Evolutionary conservation across 2,113 vertebrate genomes (phyloP), one percentile per base, ranked within the genome.

Genomic region (Sceloporus undulatus): DNA sequence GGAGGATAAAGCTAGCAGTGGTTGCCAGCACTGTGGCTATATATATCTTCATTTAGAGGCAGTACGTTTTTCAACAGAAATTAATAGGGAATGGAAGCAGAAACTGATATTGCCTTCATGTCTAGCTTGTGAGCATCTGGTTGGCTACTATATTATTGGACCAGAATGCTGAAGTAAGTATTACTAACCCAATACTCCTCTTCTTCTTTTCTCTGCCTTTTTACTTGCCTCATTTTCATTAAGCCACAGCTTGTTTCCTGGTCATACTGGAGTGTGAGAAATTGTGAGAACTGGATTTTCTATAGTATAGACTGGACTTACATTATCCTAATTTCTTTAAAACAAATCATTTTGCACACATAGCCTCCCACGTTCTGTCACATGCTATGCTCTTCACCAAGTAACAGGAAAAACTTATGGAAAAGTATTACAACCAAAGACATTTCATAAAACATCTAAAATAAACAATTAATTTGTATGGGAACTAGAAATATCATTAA

Each of bases 381-480:
- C 59, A 14, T 62, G 29, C 38, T n/a, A 21, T 21, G 10, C 42
- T 80, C 5, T 52, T 84, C 10, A 84, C 3, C 56, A 27, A 84
- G 29, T 4, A 56, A 10, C 29, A 52, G 18, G 73, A 52, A n/a
- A 3, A 27, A 80, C 19, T 87, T 68, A 86, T 11, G 21, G 73
- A 73, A 71, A 5, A 86, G 68, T 29, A 38, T 56, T 42, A 18
- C 59, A 83, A 85, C 38, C 56, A 84, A 79, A n/a, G n/a, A n/a
- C 25, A 48, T 66, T 66, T 48, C 29, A 56, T 23, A 34, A 74
- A 52, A 71, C 5, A 29, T 14, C 54, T 74, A 62, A 82, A 76
- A 54, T 18, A 62, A 65, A 73, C 23, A 25, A 13, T 34, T 52
- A 79, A 48, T 82, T 73, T 1, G 0, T 81, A 29, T 0, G 21